These are phyloP conservation scores for Isaurus tuberculatus DNA, from an alignment of 92 coral and sea anemone species.

Conservation along the genomic window DNA sequence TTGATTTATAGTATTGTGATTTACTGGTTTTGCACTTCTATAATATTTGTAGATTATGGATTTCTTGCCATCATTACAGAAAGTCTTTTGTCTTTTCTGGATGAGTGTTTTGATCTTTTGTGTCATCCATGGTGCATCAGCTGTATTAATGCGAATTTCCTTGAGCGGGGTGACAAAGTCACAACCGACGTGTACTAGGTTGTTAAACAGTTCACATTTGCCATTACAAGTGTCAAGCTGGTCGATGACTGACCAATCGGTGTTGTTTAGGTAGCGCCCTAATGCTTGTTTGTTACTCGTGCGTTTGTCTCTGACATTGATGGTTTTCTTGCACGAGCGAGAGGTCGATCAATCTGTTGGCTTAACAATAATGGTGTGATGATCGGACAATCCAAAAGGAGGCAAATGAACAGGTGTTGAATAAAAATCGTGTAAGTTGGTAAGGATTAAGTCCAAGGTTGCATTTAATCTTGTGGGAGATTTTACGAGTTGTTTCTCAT, in stretches of 20 bases:
- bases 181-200: not conserved
- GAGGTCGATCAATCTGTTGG: conserved; percentile 7
- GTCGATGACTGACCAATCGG: conserved; percentile 18
- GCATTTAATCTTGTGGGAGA: conserved; percentile 20
- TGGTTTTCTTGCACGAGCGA: not conserved
- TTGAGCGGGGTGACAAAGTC: not conserved
- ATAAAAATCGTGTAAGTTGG: conserved; percentile 18
- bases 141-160: not conserved
- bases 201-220: not conserved
- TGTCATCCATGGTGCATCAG: conserved; percentile 29
- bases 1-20: no score
- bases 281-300: not conserved
- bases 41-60: conserved; percentile 6
- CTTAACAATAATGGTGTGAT: conserved; percentile 7
- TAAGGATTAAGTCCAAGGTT: conserved; percentile 39
- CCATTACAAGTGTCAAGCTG: not conserved
- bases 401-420: not conserved
- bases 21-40: conserved; percentile 9
- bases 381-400: conserved; percentile 53
- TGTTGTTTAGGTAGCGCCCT: conserved; percentile 22
- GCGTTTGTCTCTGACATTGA: conserved; percentile 12
- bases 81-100: not conserved
- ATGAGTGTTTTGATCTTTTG: conserved; percentile 30
- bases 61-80: conserved; percentile 9
- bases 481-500: conserved; percentile 39